Base-by-base conservation (phyloP, 2,113 vertebrate genomes). In the Neogale vison region DNA sequence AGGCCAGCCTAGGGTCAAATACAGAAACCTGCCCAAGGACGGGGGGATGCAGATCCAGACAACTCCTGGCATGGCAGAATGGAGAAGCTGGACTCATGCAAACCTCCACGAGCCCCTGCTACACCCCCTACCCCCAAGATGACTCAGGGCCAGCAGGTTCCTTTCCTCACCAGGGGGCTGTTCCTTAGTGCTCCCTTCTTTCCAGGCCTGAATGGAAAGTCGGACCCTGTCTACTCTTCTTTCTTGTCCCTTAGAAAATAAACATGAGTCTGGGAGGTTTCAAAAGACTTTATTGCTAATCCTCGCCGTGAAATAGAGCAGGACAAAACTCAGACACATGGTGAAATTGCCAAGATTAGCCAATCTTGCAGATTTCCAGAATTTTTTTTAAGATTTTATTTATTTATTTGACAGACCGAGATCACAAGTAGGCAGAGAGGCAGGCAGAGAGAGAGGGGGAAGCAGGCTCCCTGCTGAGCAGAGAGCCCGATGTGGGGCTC, bases 81-180 rank as follows among this genome's bases (percentile, higher is more conserved):
- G 2, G 50, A 17, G 45, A 29, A 2, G 39, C 15, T 6, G 39
- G 63, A 55, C 59, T 72, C 80, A 6, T 14, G 76, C 42, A n/a
- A n/a, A 59, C 34, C 24, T 17, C 20, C 12, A 6, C 59, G 2
- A 55, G 39, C 59, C 34, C 34, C 59, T 61, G 59, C 59, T 11
- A 26, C 31, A 6, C 12, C 29, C 61, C 61, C 61, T 29, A 11
- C 13, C 29, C 29, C 61, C 61, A n/a, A 61, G 50, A 55, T 21
- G 45, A 29, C 57, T 74, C 31, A 26, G 57, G 34, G 24, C 31
- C 21, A 12, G 61, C 7, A 2, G 3, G 21, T 42, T 31, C 61
- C 39, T 52, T 57, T 61, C 57, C 29, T 52, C 57, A 6, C 0
- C 0, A 0, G 20, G 57, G 2, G 4, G 63, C 39, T 42, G 2